Evolutionary conservation across 2,797 vertebrate species (phyloP), one percentile per base, ranked within the genome.

Genomic region (Morelia viridis): DNA sequence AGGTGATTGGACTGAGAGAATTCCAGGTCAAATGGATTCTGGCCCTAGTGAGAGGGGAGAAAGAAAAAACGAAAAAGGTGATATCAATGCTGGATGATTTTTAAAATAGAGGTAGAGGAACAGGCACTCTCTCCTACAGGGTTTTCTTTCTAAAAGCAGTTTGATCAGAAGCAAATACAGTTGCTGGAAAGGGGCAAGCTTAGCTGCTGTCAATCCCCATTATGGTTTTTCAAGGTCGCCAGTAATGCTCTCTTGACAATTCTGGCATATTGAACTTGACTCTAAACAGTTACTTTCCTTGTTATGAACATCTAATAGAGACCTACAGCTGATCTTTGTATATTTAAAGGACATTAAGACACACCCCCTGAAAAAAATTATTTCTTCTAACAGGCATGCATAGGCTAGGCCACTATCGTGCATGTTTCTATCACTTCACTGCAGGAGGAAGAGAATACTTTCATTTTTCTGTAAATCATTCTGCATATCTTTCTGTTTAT

Each of bases 11-110:
- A 98, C 95, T 98, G 98, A 95, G 98, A 98, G n/a, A 98, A 98
- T 65, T 98, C 98, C 85, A 98, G 97, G 92, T 99, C 99, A 3
- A 99, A 99, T 71, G 99, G 99, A 96, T 99, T 99, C 97, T 99
- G 98, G 91, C 98, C 99, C 99, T 99, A 93, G 3, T 60, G 62
- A 92, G 10, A 50, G 1, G 35, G 56, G 26, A 76, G 2, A 24
- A 17, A 17, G 9, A 57, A 1, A 88, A 71, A 46, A 65, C 0
- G 17, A 24, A 15, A 8, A 62, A 0, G 87, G 85, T 93, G 90
- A 41, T n/a, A 41, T 12, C 31, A 28, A n/a, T 0, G 9, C 12
- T 84, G 24, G 17, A 5, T 10, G 8, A 28, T 85, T 85, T 53
- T 71, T 2, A 9, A 60, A 41, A 62, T 15, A 41, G 31, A 4